These are phyloP conservation scores for Oscheius sp. DNA, from an alignment of 1,140 invertebrate genomes.

Conservation along the genomic window DNA sequence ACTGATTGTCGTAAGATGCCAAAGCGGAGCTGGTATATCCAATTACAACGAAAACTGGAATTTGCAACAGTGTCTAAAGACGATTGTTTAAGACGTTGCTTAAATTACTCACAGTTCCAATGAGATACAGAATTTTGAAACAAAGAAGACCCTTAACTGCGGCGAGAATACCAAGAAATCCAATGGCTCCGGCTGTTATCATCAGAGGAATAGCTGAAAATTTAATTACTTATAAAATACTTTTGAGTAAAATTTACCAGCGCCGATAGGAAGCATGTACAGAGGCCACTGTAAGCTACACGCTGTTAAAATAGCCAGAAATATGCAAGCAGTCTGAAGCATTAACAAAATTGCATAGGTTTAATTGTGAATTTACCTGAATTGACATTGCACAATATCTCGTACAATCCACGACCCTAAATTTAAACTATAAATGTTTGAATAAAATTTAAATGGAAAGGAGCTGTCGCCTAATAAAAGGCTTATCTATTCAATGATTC, in stretches of 20 bases:
- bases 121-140: background rate
- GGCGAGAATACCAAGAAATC: background rate
- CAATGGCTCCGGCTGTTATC: background rate
- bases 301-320: background rate
- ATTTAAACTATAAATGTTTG: too few relatives aligned
- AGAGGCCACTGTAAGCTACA: background rate
- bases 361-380: background rate
- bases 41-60: background rate
- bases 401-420: background rate
- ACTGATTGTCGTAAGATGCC: background rate
- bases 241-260: background rate
- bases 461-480: too few relatives aligned
- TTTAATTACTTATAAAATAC: background rate
- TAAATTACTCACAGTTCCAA: background rate
- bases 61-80: background rate
- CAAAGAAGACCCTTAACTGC: background rate
- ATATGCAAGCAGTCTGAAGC: background rate
- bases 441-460: too few relatives aligned
- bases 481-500: too few relatives aligned
- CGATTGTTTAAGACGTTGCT: background rate
- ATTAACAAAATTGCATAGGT: background rate
- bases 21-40: background rate
- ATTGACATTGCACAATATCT: background rate
- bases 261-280: background rate
- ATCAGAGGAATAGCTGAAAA: slow-evolving; percentile 4